Conservation (phyloP, 2,888 invertebrate species). For the Alcis repandata region DNA sequence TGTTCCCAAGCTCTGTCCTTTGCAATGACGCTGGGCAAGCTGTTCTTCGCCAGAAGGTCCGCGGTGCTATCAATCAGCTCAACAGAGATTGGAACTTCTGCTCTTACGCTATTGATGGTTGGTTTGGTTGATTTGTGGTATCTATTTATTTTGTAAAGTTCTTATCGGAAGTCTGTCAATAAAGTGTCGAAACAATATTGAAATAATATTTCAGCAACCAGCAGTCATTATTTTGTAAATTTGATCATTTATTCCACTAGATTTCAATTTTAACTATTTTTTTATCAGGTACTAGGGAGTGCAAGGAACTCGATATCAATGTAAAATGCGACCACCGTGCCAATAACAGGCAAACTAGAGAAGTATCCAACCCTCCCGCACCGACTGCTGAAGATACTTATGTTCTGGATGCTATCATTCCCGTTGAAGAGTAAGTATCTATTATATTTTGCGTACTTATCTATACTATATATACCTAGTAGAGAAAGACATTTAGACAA, state of each 20-base stretch:
- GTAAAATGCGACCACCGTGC: slow-evolving; percentile 96
- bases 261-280: not conserved
- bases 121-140: too few species aligned
- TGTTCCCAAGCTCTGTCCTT: slow-evolving; percentile 98
- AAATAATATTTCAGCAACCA: too few species aligned
- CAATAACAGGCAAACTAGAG: slow-evolving; percentile 88
- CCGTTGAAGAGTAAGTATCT: slow-evolving; percentile 93
- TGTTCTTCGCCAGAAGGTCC: slow-evolving; percentile 95
- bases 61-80: slow-evolving; percentile 94
- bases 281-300: slow-evolving; percentile 90
- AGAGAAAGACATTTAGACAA: not conserved
- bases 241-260: not conserved
- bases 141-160: not conserved
- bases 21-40: slow-evolving; percentile 98
- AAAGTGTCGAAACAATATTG: not conserved
- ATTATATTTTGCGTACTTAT: not conserved
- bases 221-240: too few species aligned
- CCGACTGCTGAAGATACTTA: slow-evolving; percentile 93
- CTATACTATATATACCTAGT: not conserved
- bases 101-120: slow-evolving; percentile 94
- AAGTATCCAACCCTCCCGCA: slow-evolving; percentile 82
- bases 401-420: slow-evolving; percentile 92
- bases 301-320: slow-evolving; percentile 95
- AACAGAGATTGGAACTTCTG: slow-evolving; percentile 99
- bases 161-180: not conserved